phyloP scores from a whole-genome alignment of 2,113 vertebrate genomes.

The Lepidothrix coronata region DNA sequence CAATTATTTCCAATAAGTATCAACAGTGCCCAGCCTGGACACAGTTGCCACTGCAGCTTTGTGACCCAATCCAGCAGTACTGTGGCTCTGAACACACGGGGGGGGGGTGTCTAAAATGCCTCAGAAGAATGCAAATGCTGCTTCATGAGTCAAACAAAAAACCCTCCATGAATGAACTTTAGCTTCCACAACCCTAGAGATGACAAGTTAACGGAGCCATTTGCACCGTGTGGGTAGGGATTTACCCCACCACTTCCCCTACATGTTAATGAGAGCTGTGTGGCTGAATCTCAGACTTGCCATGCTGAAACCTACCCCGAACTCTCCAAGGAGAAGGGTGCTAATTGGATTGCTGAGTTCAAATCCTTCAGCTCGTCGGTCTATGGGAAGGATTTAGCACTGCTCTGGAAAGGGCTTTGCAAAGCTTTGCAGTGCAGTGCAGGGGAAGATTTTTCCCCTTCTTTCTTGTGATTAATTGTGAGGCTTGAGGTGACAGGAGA shows the following conservation, averaged over 20 bases:
- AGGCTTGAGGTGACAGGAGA: conserved; percentile 62
- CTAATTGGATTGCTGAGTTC: conserved; percentile 59
- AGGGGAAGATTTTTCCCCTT: not conserved
- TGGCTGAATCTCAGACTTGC: conserved; percentile 11
- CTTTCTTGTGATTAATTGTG: conserved; percentile 67
- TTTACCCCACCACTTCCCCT: not conserved
- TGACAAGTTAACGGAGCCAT: conserved; percentile 6
- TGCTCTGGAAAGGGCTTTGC: conserved; percentile 48
- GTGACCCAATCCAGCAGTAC: not conserved
- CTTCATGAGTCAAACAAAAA: not conserved
- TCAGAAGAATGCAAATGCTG: not conserved
- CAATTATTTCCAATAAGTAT: not conserved
- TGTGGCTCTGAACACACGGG: not conserved
- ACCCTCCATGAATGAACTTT: not conserved
- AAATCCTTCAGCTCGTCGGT: conserved; percentile 52
- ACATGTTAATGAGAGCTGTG: not conserved
- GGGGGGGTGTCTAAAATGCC: not conserved
- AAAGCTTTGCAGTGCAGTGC: conserved; percentile 16
- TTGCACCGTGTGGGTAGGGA: not conserved
- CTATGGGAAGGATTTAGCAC: conserved; percentile 49
- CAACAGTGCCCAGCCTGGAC: not conserved
- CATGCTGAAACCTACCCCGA: not conserved
- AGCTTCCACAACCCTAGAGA: not conserved
- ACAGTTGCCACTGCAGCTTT: not conserved
- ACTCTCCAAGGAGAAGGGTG: conserved; percentile 47